Evolutionary conservation across 2,113 vertebrate genomes (phyloP).

Genomic region (Garra rufa): DNA sequence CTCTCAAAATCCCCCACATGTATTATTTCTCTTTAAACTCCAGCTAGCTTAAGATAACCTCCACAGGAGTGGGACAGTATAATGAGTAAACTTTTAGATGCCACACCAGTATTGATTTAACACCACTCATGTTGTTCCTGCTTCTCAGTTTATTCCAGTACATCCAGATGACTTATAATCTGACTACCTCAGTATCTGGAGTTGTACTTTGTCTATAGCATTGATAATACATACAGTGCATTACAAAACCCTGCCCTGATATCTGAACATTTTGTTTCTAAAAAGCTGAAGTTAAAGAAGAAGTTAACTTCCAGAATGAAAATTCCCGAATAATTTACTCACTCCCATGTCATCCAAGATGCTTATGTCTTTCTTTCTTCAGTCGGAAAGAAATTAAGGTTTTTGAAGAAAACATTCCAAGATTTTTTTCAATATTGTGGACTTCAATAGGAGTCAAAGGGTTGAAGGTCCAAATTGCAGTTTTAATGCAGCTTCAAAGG

Average conservation of each 20-base stretch:
- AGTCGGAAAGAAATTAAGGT: no score
- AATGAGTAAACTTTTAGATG: slow-evolving; percentile 4
- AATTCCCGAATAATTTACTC: no score
- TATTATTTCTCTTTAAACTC: neutral
- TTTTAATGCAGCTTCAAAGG: no score
- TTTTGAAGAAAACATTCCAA: no score
- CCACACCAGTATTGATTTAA: neutral
- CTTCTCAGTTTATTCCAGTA: neutral
- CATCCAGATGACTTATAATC: neutral
- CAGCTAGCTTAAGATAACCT: neutral
- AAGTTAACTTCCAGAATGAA: no score
- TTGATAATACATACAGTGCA: neutral
- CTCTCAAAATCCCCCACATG: neutral
- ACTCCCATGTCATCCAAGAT: no score
- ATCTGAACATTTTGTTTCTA: neutral
- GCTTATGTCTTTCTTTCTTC: no score
- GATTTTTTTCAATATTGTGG: no score
- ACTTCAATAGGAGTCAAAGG: no score
- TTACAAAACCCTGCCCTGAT: neutral
- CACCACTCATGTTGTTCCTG: slow-evolving; percentile 3
- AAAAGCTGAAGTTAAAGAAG: neutral
- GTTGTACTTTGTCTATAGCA: neutral
- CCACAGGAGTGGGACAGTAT: neutral
- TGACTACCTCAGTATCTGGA: neutral
- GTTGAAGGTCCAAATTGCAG: no score